phyloP scores from a whole-genome alignment of 2,113 vertebrate species.

The Ramphastos sulfuratus region DNA sequence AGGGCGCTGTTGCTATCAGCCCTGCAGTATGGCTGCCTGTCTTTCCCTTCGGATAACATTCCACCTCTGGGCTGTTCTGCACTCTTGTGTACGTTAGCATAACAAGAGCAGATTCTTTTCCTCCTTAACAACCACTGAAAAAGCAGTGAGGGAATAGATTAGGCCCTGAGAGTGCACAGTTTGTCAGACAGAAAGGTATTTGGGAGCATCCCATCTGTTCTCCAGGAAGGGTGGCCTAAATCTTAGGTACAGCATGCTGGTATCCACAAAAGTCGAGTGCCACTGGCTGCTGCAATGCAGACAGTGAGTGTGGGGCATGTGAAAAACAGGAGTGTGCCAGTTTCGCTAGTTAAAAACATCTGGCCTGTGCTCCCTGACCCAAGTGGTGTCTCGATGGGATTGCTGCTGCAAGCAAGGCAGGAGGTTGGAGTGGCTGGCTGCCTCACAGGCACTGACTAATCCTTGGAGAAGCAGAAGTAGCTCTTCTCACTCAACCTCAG shows the following conservation, averaged over 20 bases:
- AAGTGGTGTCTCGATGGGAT: neutral
- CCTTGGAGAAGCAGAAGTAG: neutral
- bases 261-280: neutral
- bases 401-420: neutral
- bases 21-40: neutral
- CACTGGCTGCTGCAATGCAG: neutral
- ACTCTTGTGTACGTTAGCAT: neutral
- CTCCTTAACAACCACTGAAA: neutral
- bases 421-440: rapidly evolving
- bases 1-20: too few species aligned
- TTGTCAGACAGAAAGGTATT: neutral
- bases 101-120: neutral
- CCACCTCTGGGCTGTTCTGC: neutral
- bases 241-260: neutral
- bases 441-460: neutral
- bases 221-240: neutral
- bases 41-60: neutral
- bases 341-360: neutral
- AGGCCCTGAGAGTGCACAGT: neutral
- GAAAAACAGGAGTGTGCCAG: neutral
- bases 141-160: neutral
- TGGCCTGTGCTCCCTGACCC: neutral
- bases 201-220: neutral
- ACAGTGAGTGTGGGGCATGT: rapidly evolving
- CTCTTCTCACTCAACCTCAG: neutral